Evolutionary conservation across 2,888 invertebrate genomes (phyloP).

Genomic region (Nomada hirtipes): DNA sequence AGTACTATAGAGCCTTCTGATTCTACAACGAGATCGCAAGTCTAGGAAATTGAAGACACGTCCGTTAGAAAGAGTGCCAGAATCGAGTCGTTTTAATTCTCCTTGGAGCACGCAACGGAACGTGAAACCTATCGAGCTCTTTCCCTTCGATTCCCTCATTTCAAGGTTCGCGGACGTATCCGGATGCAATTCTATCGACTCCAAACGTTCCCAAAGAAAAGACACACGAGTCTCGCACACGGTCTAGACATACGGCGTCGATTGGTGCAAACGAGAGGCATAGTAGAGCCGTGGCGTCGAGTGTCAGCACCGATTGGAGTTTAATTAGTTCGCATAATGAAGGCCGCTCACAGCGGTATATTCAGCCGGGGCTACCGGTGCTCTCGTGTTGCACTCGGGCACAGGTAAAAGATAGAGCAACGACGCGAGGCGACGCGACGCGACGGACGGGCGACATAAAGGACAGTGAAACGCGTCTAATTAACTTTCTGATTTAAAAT

Average conservation of each 20-base stretch:
- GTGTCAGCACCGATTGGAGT: conserved; percentile 76
- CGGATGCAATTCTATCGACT: conserved; percentile 49
- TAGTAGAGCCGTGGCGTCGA: conserved; percentile 55
- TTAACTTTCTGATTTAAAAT: conserved; percentile 82
- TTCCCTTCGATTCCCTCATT: background rate
- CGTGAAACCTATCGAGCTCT: no score
- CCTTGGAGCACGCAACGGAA: no score
- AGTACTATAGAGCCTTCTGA: no score
- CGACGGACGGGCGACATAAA: conserved; percentile 70
- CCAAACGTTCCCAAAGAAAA: background rate
- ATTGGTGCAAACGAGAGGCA: conserved; percentile 58
- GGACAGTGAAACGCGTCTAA: conserved; percentile 80
- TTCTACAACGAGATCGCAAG: no score
- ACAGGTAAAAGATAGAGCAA: conserved; percentile 44
- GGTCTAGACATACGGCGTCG: conserved; percentile 43
- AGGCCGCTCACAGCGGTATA: conserved; percentile 67
- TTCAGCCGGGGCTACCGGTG: conserved; percentile 31
- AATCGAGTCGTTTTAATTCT: no score
- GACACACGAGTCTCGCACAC: conserved; percentile 19
- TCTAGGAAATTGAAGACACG: no score
- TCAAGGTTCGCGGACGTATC: conserved; percentile 19
- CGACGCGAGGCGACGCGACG: conserved; percentile 63
- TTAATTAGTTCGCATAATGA: conserved; percentile 82
- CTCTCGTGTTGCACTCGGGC: conserved; percentile 31
- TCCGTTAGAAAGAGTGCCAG: background rate